Base-by-base conservation (phyloP, 2,888 invertebrate species). In the Tuta absoluta region DNA sequence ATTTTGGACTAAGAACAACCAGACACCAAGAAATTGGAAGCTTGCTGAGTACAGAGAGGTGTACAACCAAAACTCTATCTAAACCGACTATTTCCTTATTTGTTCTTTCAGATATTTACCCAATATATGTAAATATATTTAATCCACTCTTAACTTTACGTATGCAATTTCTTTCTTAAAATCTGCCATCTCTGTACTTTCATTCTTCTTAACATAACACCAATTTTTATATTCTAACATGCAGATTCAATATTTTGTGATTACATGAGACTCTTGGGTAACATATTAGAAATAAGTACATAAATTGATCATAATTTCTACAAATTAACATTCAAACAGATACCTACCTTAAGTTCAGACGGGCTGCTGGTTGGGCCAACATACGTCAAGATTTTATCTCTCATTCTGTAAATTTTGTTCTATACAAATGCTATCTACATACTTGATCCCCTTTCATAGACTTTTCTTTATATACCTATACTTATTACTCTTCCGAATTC, bases 401-500 rank as follows among this genome's bases (percentile, higher is more conserved):
- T 21, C 23, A 23, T 19, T 21, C 21, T 10, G 51, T 19, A 23
- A 19, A 12, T 19, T 21, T 51, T 51, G 21, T 51, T 51, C 51
- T 45, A 45, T 45, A 45, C 45, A 45, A 45, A 45, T 45, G n/a
- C 45, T 45, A 45, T 45, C 45, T 45, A 45, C 45, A 5, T 45
- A 45, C 45, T 45, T 45, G 45, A 45, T 45, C 45, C 45, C 45
- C 45, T 7, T n/a, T 17, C 45, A 17, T 45, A 45, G 17, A 45
- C 45, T 45, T 45, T 17, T 45, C n/a, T 45, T 45, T 80, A 45
- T 45, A n/a, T 45, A 45, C n/a, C 17, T 45, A n/a, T n/a, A 33
- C 33, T 33, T 33, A 33, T 33, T 33, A 33, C 33, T 10, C 33
- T 33, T 33, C 33, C 33, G 33, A 33, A 33, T 10, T 33, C 33